Evolutionary conservation across 2,888 invertebrate genomes (phyloP).

Genomic region (Drosophila pseudotakahashii): DNA sequence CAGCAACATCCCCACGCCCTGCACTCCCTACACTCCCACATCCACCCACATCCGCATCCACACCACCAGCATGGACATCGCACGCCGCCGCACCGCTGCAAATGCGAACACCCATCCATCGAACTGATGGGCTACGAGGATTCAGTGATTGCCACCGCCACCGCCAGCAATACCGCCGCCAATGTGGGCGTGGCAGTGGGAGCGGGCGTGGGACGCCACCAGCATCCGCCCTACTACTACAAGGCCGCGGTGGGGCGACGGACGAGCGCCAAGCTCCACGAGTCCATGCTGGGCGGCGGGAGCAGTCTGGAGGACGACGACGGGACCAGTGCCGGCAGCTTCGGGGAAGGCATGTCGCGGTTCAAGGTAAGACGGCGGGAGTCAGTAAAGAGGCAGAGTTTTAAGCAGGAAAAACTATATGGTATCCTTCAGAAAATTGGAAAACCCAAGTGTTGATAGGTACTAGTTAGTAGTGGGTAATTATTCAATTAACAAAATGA

Average conservation of each 20-base stretch:
- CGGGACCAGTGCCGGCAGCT: constrained; percentile 64
- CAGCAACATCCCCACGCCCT: constrained; percentile 45
- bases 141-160: constrained; percentile 35
- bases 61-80: constrained; percentile 58
- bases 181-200: constrained; percentile 24
- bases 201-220: constrained; percentile 45
- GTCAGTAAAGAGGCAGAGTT: constrained; percentile 1
- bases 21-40: constrained; percentile 36
- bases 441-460: no score
- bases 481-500: no score
- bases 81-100: constrained; percentile 70
- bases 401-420: not conserved
- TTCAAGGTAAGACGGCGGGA: constrained; percentile 62
- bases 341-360: constrained; percentile 62
- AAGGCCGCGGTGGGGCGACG: constrained; percentile 58
- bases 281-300: constrained; percentile 69
- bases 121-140: constrained; percentile 71
- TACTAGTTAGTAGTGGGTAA: no score
- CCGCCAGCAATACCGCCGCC: constrained; percentile 43
- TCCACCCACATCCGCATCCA: constrained; percentile 35
- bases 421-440: no score
- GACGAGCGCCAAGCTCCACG: constrained; percentile 64
- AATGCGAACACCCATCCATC: constrained; percentile 70
- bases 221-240: constrained; percentile 71
- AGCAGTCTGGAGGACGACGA: constrained; percentile 69